Base-by-base conservation (phyloP, 1,140 invertebrate genomes). In the Drosophila kohkoa region DNA sequence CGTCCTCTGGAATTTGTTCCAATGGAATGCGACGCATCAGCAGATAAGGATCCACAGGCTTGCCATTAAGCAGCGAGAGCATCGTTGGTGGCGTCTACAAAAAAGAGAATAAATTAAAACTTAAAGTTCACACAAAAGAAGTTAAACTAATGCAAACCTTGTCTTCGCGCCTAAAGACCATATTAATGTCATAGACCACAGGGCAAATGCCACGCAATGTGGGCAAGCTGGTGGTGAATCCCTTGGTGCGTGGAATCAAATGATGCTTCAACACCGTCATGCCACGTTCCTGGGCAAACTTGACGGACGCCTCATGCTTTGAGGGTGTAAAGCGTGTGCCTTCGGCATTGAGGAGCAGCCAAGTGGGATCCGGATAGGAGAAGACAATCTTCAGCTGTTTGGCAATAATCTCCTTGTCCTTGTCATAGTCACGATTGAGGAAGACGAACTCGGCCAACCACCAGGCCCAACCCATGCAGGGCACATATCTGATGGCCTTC, bases 381-480 rank as follows among this genome's bases (percentile, higher is more conserved):
- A 95, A 95, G 15, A 99, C 94, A 92, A 97, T 95, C 77, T 94
- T 94, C 52, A 99, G 94, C 93, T 98, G 97, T 32, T 93, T 93
- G 58, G 95, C 94, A 75, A 99, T 97, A 48, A 95, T 96, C 82
- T 96, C 94, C 92, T 95, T 96, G 91, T 99, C 98, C 93, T 98
- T 97, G 20, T 98, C 96, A 95, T 96, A 99, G 79, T 96, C 96
- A 79, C 98, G 95, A 92, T 98, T 97, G 32, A 99, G 93, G 93
- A 99, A 99, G 67, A 99, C 96, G 93, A 96, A 96, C 92, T 99
- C 98, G 5, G 96, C 96, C 93, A 98, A 98, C 93, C 97, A 96
- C 98, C 98, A 99, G 69, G 96, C 95, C 98, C 98, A 99, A 54
- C 98, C 98, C 75, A 99, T 95, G 5, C 98, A 95, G n/a, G 98